These are phyloP conservation scores for Eretmodus cyanostictus DNA, from an alignment of 2,113 vertebrate species.

Conservation along the genomic window DNA sequence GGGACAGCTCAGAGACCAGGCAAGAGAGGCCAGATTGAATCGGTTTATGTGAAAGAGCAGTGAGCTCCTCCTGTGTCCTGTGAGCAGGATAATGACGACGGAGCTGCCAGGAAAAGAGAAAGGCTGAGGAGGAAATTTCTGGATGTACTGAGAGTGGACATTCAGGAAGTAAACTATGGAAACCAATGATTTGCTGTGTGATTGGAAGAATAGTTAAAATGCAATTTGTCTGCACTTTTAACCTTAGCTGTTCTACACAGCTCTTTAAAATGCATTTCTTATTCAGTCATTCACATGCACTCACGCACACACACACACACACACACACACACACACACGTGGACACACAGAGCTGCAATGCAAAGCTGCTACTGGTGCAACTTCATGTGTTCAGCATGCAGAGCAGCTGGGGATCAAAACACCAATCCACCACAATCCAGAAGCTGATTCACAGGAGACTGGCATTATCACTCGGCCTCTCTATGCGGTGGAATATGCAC, in stretches of 20 bases:
- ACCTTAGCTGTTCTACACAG: background rate
- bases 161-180: background rate
- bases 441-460: background rate
- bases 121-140: background rate
- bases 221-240: background rate
- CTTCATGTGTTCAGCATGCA: background rate
- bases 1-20: background rate
- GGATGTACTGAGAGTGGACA: fast-evolving
- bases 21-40: background rate
- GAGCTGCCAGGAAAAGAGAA: background rate
- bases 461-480: background rate
- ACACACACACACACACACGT: fast-evolving
- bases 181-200: background rate
- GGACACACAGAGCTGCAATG: background rate
- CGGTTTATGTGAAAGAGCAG: background rate
- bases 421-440: background rate
- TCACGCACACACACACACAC: fast-evolving
- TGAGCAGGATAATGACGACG: background rate
- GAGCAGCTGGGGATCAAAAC: background rate
- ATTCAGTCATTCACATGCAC: background rate
- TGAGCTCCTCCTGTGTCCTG: background rate
- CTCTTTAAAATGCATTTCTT: background rate
- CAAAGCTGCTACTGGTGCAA: background rate
- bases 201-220: background rate
- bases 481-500: background rate